A percentile compares a stretch with the other conserved stretches of the same genome.
These are phyloP conservation scores for Drosophila nebulosa DNA, from an alignment of 1,140 invertebrate genomes.

Conservation along the genomic window DNA sequence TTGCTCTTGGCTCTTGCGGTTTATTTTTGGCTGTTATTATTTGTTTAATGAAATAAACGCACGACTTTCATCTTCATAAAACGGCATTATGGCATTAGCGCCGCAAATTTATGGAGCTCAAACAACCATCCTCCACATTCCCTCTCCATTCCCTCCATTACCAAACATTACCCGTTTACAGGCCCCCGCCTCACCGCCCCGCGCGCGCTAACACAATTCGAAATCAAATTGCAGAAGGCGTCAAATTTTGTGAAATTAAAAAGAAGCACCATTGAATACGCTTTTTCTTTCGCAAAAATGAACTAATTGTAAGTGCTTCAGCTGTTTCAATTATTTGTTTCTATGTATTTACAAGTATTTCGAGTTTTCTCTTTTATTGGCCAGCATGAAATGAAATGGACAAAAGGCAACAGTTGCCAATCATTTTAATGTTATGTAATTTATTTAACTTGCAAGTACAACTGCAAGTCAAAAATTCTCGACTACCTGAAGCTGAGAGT, in stretches of 20 bases:
- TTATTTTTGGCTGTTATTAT: slow-evolving; percentile 78
- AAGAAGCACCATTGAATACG: background rate
- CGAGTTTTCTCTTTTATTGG: too few relatives aligned
- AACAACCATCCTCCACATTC: background rate
- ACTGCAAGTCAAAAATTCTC: too few relatives aligned
- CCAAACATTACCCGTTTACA: background rate
- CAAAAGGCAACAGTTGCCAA: too few relatives aligned
- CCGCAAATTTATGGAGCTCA: slow-evolving; percentile 66
- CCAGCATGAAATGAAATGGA: too few relatives aligned
- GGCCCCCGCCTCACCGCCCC: background rate
- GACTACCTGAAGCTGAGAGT: too few relatives aligned
- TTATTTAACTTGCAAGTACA: too few relatives aligned
- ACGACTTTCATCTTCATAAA: slow-evolving; percentile 79
- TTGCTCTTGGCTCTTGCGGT: slow-evolving; percentile 46
- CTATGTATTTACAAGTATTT: too few relatives aligned
- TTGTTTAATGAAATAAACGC: slow-evolving; percentile 80
- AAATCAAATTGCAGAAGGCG: background rate
- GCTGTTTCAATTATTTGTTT: background rate
- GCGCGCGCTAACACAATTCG: background rate
- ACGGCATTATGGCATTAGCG: slow-evolving; percentile 76
- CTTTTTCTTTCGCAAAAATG: background rate
- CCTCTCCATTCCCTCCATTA: slow-evolving; percentile 8
- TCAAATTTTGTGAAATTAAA: background rate
- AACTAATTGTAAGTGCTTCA: background rate
- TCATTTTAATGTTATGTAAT: too few relatives aligned